Conservation (phyloP, 1,140 invertebrate species). For the Littorina saxatilis region DNA sequence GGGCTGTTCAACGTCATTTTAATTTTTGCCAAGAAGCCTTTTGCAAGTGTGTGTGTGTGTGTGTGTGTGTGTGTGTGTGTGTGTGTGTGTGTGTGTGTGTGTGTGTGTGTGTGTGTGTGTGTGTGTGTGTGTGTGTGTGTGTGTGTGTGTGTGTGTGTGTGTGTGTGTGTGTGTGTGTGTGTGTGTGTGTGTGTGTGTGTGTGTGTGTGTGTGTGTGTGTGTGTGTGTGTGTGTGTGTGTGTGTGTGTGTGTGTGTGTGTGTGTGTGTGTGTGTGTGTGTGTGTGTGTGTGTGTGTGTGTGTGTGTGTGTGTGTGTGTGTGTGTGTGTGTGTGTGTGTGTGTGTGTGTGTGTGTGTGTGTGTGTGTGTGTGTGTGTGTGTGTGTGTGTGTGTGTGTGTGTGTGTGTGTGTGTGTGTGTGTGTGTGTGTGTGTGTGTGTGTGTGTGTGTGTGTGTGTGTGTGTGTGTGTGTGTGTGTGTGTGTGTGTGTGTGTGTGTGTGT, state of each 20-base stretch:
- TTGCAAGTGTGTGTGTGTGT: neutral
- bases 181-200: constrained; percentile 15
- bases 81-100: too few relatives aligned
- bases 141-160: neutral
- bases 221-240: neutral
- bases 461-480: too few relatives aligned
- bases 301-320: neutral
- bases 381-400: too few relatives aligned
- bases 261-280: neutral
- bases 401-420: too few relatives aligned
- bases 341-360: neutral
- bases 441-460: too few relatives aligned
- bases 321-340: neutral
- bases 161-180: constrained; percentile 9
- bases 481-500: too few relatives aligned
- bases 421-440: too few relatives aligned
- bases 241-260: neutral
- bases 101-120: neutral
- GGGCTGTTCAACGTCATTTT: too few relatives aligned
- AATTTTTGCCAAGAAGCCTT: too few relatives aligned
- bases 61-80: too few relatives aligned
- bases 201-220: neutral
- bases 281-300: neutral
- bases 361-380: too few relatives aligned
- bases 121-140: neutral